Evolutionary conservation across 1,140 invertebrate species (phyloP).

Genomic region (Zophobas morio): DNA sequence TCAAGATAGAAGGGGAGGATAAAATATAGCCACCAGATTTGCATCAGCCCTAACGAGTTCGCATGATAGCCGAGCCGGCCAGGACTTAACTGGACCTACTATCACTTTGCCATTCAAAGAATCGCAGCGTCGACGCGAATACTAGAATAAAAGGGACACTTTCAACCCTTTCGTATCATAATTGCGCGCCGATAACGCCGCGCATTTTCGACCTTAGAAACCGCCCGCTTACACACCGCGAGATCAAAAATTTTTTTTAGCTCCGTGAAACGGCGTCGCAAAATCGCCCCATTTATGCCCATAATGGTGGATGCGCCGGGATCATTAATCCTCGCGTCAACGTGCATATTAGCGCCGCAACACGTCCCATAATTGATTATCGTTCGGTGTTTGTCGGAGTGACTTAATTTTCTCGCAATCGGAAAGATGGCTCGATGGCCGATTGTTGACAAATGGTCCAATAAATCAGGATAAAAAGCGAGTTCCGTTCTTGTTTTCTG

Average conservation of each 20-base stretch:
- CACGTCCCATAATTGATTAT: constrained; percentile 23
- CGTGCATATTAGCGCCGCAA: constrained; percentile 7
- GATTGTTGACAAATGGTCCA: constrained; percentile 47
- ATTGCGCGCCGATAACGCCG: neutral
- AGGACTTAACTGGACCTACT: constrained; percentile 31
- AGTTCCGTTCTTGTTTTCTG: constrained; percentile 53
- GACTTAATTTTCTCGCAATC: constrained; percentile 17
- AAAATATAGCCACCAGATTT: constrained; percentile 58
- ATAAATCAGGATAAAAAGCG: constrained; percentile 54
- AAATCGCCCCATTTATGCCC: neutral
- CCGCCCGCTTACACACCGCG: neutral
- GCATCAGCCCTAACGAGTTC: constrained; percentile 52
- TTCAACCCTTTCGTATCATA: constrained; percentile 2
- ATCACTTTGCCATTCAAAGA: constrained; percentile 38
- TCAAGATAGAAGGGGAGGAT: constrained; percentile 58
- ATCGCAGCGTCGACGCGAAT: constrained; percentile 18
- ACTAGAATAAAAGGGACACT: constrained; percentile 8
- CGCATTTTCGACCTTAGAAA: neutral
- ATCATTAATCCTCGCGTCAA: neutral
- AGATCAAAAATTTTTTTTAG: neutral
- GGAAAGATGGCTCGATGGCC: constrained; percentile 31
- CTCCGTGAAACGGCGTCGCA: neutral
- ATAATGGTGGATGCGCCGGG: constrained; percentile 38
- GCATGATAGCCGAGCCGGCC: constrained; percentile 28
- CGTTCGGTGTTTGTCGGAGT: neutral